Evolutionary conservation across 1,140 invertebrate genomes (phyloP).

Genomic region (Bombus turneri): DNA sequence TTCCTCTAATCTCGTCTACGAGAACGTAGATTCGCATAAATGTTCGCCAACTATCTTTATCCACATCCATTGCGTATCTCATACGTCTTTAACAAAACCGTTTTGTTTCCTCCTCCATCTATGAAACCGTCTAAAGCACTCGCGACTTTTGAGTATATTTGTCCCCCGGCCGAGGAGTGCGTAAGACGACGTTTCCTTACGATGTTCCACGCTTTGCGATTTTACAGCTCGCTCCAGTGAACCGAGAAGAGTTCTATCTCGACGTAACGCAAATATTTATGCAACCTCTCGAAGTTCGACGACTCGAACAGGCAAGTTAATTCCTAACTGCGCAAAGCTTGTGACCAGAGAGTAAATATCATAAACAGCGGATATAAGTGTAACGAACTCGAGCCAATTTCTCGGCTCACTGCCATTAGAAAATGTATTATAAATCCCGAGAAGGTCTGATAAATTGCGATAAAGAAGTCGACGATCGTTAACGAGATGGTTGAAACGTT

Average conservation of each 20-base stretch:
- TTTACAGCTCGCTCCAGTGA: background rate
- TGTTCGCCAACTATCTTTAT: too few species aligned
- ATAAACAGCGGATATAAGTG: background rate
- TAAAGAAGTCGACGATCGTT: background rate
- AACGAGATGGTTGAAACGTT: background rate
- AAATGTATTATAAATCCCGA: background rate
- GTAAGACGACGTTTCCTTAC: background rate
- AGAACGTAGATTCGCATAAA: too few species aligned
- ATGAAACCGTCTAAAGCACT: too few species aligned
- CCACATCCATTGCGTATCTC: too few species aligned
- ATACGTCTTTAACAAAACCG: too few species aligned
- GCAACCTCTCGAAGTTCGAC: background rate
- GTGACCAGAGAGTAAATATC: background rate
- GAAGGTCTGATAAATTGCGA: background rate
- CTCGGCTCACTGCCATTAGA: too few species aligned
- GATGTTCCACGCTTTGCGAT: background rate
- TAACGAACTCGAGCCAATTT: conserved; percentile 29
- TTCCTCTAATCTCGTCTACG: too few species aligned
- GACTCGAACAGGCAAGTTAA: background rate
- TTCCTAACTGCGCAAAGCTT: background rate
- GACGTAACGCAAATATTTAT: conserved; percentile 5
- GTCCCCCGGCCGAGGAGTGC: background rate
- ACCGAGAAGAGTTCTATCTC: background rate
- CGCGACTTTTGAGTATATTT: background rate
- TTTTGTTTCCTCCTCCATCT: background rate